Conservation (phyloP, 2,888 invertebrate species). For the Tipula helvola region DNA sequence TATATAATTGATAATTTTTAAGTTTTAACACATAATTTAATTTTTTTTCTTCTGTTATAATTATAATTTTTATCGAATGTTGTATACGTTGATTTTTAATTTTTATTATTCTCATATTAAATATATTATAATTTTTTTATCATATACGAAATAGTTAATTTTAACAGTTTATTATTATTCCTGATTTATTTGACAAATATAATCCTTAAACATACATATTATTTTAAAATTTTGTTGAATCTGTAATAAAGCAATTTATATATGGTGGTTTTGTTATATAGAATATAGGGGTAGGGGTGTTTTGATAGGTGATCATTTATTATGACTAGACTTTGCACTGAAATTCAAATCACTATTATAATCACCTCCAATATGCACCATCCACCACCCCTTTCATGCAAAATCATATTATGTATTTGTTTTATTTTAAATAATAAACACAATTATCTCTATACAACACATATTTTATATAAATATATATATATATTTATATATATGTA, state of each 20-base stretch:
- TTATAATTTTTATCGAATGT: constrained; percentile 16
- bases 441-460: background rate
- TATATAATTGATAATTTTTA: constrained; percentile 19
- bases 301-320: background rate
- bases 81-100: constrained; percentile 22
- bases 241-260: background rate
- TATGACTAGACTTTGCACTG: background rate
- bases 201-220: background rate
- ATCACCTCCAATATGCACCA: background rate
- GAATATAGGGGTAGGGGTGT: background rate
- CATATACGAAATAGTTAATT: background rate
- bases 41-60: constrained; percentile 10
- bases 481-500: background rate
- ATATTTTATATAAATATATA: background rate
- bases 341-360: background rate
- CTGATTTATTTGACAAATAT: background rate
- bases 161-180: background rate
- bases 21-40: background rate
- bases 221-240: background rate
- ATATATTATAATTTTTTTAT: background rate
- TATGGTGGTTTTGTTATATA: background rate
- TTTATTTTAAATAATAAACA: background rate
- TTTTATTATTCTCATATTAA: constrained; percentile 23
- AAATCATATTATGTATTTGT: background rate
- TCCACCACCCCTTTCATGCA: background rate